Conservation (phyloP, 2,888 invertebrate genomes). For the Perdita meconis region DNA sequence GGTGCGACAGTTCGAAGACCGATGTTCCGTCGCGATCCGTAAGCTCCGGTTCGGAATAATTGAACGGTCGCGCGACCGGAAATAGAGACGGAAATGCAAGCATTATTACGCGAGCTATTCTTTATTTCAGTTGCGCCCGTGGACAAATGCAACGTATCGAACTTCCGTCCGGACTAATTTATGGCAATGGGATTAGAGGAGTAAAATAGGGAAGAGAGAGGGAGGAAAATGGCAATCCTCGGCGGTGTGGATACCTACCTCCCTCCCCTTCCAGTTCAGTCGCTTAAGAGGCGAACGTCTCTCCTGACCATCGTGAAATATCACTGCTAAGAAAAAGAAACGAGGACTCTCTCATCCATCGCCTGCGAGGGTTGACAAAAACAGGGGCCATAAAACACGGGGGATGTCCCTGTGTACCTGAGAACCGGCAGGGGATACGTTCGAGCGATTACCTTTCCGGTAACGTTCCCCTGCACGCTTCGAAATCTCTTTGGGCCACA, state of each 20-base stretch:
- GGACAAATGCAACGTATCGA: conserved; percentile 79
- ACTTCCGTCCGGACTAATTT: conserved; percentile 79
- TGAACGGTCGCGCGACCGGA: conserved; percentile 14
- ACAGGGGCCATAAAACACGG: conserved; percentile 78
- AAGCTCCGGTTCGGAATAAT: conserved; percentile 35
- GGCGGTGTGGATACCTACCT: conserved; percentile 77
- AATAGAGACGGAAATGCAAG: conserved; percentile 26
- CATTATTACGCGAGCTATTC: conserved; percentile 57
- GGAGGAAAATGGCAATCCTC: conserved; percentile 80
- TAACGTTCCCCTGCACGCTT: conserved; percentile 45
- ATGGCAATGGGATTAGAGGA: conserved; percentile 80
- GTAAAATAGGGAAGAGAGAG: conserved; percentile 71
- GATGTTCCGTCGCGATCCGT: conserved; percentile 5
- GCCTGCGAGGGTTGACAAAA: conserved; percentile 76
- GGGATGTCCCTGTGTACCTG: conserved; percentile 44
- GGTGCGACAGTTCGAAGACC: conserved; percentile 12
- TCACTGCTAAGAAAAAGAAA: conserved; percentile 77
- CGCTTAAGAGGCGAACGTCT: conserved; percentile 71
- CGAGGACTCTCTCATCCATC: conserved; percentile 64
- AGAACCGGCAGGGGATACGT: conserved; percentile 63
- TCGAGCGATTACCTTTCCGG: conserved; percentile 69
- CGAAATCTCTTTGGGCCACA: conserved; percentile 39
- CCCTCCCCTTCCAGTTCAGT: conserved; percentile 57
- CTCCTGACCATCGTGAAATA: conserved; percentile 76
- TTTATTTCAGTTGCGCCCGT: conserved; percentile 70